Conservation (phyloP, 2,113 vertebrate species). For the Albula glossodonta region DNA sequence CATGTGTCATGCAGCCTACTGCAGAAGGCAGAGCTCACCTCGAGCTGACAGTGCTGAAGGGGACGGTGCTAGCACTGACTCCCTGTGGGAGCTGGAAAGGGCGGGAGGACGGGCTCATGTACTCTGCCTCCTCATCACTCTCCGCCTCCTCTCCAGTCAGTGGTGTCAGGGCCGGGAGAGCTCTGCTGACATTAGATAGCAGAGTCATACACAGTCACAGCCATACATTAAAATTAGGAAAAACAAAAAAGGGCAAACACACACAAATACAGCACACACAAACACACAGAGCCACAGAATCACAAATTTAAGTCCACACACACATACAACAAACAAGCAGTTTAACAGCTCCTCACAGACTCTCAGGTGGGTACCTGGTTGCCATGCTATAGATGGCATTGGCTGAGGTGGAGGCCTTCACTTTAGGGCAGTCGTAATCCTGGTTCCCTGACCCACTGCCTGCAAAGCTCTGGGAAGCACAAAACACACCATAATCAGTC, state of each 20-base stretch:
- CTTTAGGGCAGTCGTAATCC: slow-evolving; percentile 89
- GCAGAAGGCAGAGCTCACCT: slow-evolving; percentile 44
- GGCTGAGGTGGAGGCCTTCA: slow-evolving; percentile 88
- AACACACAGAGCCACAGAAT: slow-evolving; percentile 1
- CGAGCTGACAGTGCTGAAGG: slow-evolving; percentile 55
- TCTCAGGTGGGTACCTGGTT: slow-evolving; percentile 75
- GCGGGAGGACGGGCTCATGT: slow-evolving; percentile 92
- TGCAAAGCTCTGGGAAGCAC: slow-evolving; percentile 70
- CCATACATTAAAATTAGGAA: neutral
- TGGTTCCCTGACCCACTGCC: slow-evolving; percentile 54
- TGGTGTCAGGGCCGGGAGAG: slow-evolving; percentile 72
- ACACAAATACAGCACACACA: neutral
- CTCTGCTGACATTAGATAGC: slow-evolving; percentile 59
- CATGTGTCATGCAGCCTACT: neutral
- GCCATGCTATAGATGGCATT: slow-evolving; percentile 91
- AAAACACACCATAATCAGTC: neutral
- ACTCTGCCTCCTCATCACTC: slow-evolving; percentile 86
- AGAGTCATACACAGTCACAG: neutral
- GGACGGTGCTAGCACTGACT: slow-evolving; percentile 59
- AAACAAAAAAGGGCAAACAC: too few species aligned
- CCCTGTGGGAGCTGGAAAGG: slow-evolving; percentile 70
- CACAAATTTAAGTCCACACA: neutral
- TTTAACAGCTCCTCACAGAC: neutral
- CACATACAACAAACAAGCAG: neutral
- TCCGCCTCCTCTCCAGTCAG: slow-evolving; percentile 75